Evolutionary conservation across 2,113 vertebrate species (phyloP), one percentile per base, ranked within the genome.

Genomic region (Stigmatopora argus): DNA sequence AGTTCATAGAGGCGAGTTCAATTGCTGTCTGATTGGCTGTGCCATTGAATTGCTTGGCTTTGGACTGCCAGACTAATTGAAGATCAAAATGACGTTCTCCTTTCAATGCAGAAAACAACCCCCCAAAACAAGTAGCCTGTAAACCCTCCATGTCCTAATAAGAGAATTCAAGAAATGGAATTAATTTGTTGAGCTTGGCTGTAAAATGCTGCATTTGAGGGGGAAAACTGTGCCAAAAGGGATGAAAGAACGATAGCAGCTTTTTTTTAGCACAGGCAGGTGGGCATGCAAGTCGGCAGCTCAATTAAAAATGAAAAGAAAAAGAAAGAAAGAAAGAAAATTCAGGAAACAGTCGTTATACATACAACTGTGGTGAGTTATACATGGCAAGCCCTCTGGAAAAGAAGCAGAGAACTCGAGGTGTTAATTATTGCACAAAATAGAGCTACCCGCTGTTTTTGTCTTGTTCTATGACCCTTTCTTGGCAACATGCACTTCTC

Each of bases 321-420:
- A 44, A 61, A n/a, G n/a, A 3, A 19, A 61, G 1, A 26, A 31
- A 31, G 8, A 19, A 56, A 56, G 4, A 60, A 78, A 86, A 83
- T 31, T 41, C 78, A 90, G 86, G 75, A 88, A 92, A 88, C 79
- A 81, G 82, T 85, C 84, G 77, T 89, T 83, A 90, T 91, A 92
- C 89, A 91, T 90, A 91, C 90, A 92, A 87, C 87, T 88, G 85
- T 84, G 89, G 72, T 89, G 89, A 64, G 81, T 89, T 86, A 90
- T 90, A 92, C 91, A 91, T 80, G 91, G 89, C 83, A 91, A 89
- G 82, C 88, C 85, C 85, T 91, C 90, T 92, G 90, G 78, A 88
- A 88, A 78, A 89, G 88, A 51, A 87, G 69, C 84, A 89, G 84
- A 91, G 80, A 89, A 89, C 86, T 89, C 74, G 77, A 80, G 87